Evolutionary conservation across 2,888 invertebrate genomes (phyloP).

Genomic region (Archips crataeganus): DNA sequence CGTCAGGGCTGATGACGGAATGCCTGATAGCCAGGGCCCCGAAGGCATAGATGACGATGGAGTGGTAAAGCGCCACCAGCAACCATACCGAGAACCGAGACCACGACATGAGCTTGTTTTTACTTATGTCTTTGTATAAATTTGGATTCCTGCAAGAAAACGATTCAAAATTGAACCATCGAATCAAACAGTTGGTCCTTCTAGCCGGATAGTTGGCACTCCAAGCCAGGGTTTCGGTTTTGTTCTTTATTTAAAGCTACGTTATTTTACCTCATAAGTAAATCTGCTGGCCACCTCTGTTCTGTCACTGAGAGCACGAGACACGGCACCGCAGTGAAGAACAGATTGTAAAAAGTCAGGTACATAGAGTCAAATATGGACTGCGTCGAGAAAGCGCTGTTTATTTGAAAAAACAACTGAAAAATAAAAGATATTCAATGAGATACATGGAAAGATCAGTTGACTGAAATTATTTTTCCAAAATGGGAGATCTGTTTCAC

Average conservation of each 20-base stretch:
- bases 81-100: constrained; percentile 88
- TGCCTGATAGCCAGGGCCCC: constrained; percentile 74
- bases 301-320: constrained; percentile 91
- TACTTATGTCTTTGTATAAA: constrained; percentile 87
- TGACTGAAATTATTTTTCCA: too few species aligned
- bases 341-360: constrained; percentile 91
- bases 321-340: constrained; percentile 91
- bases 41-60: constrained; percentile 87
- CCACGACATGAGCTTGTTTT: constrained; percentile 88
- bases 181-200: not conserved
- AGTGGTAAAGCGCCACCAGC: constrained; percentile 87
- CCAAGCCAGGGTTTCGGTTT: not conserved
- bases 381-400: constrained; percentile 85
- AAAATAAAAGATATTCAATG: constrained; percentile 47
- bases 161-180: not conserved
- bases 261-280: constrained; percentile 21
- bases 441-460: too few species aligned
- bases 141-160: constrained; percentile 85
- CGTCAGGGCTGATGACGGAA: constrained; percentile 79
- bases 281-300: constrained; percentile 86
- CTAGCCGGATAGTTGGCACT: not conserved
- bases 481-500: too few species aligned
- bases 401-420: constrained; percentile 85
- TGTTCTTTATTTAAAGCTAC: not conserved
- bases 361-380: constrained; percentile 91